These are phyloP conservation scores for Eulimnadia texana DNA, from an alignment of 1,140 invertebrate genomes.

Conservation along the genomic window DNA sequence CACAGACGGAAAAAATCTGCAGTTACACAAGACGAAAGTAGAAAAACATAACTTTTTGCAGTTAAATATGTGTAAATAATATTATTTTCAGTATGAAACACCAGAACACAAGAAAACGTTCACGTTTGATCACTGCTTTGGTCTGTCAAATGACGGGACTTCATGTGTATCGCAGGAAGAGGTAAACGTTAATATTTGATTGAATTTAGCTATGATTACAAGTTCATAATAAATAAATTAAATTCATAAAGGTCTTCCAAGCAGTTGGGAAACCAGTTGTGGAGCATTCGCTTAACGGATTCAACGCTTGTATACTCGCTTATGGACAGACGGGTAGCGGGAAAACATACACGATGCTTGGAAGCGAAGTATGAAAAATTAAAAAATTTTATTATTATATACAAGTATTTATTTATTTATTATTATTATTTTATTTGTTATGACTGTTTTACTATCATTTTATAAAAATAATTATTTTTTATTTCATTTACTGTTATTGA, in stretches of 20 bases:
- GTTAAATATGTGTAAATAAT: too few relatives aligned
- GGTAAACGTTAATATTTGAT: conserved; percentile 31
- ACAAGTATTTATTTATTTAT: too few relatives aligned
- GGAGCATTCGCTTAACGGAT: conserved; percentile 87
- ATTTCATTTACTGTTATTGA: too few relatives aligned
- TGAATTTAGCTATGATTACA: neutral
- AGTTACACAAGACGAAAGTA: too few relatives aligned
- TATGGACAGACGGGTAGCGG: conserved; percentile 91
- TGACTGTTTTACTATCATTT: too few relatives aligned
- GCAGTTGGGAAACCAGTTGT: conserved; percentile 79
- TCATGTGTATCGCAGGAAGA: conserved; percentile 69
- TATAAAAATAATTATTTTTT: too few relatives aligned
- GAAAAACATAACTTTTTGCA: too few relatives aligned
- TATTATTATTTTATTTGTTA: too few relatives aligned
- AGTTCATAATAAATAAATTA: neutral
- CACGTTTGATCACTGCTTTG: conserved; percentile 86
- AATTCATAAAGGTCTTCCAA: conserved; percentile 52
- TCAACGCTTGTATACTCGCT: conserved; percentile 95
- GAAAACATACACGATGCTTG: conserved; percentile 99
- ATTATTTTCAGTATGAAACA: too few relatives aligned
- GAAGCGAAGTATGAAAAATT: conserved; percentile 36
- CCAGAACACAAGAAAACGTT: too few relatives aligned
- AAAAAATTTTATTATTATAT: conserved; percentile 29
- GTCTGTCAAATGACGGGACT: conserved; percentile 58
- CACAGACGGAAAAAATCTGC: too few relatives aligned